phyloP scores from a whole-genome alignment of 2,797 vertebrate species.

The Danio aesculapii region DNA sequence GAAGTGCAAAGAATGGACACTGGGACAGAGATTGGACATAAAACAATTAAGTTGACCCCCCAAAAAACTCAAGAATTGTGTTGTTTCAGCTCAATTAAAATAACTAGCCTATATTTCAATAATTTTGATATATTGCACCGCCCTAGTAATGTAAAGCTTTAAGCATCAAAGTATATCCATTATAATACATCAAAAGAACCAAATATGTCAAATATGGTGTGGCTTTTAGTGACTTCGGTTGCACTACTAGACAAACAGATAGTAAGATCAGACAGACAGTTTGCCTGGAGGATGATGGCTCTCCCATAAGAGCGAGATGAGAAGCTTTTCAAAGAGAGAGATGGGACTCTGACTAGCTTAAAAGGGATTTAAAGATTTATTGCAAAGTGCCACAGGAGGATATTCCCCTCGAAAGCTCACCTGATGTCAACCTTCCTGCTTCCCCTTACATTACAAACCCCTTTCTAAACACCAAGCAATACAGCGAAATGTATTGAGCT shows the following conservation, averaged over 20 bases:
- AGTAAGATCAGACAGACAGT: slow-evolving; percentile 18
- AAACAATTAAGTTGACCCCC: too few species aligned
- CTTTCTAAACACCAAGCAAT: background rate
- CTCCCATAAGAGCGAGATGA: slow-evolving; percentile 48
- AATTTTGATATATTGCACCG: too few species aligned
- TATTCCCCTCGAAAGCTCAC: slow-evolving; percentile 61
- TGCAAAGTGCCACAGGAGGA: slow-evolving; percentile 60
- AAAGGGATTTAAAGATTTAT: slow-evolving; percentile 66
- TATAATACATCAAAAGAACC: background rate
- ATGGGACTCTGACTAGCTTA: slow-evolving; percentile 50
- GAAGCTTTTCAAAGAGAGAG: slow-evolving; percentile 46
- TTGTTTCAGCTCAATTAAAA: too few species aligned
- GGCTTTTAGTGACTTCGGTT: slow-evolving; percentile 13
- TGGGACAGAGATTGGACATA: too few species aligned
- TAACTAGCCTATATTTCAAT: too few species aligned
- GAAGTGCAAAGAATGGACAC: too few species aligned
- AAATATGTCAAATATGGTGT: background rate
- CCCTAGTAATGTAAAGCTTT: too few species aligned
- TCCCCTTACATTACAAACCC: background rate
- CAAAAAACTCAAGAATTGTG: too few species aligned
- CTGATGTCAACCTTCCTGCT: slow-evolving; percentile 54
- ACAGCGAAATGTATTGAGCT: background rate
- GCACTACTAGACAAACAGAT: slow-evolving; percentile 14
- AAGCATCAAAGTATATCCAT: background rate
- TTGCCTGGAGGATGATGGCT: slow-evolving; percentile 42